These are phyloP conservation scores for Drosophila parabipectinata DNA, from an alignment of 1,140 invertebrate genomes.

Conservation along the genomic window DNA sequence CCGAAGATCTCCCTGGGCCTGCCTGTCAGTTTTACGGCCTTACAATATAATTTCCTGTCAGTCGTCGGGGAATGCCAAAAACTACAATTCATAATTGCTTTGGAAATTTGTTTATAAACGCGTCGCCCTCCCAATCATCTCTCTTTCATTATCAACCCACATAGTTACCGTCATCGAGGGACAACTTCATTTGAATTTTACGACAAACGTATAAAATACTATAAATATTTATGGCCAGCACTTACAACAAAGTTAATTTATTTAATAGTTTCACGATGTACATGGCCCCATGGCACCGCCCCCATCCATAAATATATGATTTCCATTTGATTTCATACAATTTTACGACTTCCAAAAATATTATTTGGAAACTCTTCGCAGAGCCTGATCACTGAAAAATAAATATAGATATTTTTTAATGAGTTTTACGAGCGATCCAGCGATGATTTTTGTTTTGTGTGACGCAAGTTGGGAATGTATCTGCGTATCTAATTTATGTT, in stretches of 20 bases:
- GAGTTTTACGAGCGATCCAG: constrained; percentile 21
- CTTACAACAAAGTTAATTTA: constrained; percentile 82
- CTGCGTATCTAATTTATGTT: constrained; percentile 40
- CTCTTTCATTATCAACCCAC: constrained; percentile 4
- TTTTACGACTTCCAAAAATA: constrained; percentile 37
- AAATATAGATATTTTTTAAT: constrained; percentile 29
- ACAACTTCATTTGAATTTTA: constrained; percentile 82
- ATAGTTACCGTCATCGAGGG: constrained; percentile 14
- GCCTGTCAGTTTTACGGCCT: constrained; percentile 71
- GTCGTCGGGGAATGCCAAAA: constrained; percentile 50
- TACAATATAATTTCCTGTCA: constrained; percentile 81
- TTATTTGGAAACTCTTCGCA: constrained; percentile 23
- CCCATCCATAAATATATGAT: constrained; percentile 7
- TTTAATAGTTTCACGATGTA: constrained; percentile 69
- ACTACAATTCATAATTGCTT: constrained; percentile 80
- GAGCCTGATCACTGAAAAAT: constrained; percentile 12
- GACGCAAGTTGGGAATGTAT: constrained; percentile 35
- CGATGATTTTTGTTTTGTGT: constrained; percentile 5
- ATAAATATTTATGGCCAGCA: constrained; percentile 82
- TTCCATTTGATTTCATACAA: constrained; percentile 28
- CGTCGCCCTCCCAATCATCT: background rate
- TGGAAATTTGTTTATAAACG: constrained; percentile 70
- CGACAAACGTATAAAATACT: constrained; percentile 52
- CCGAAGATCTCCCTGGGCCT: constrained; percentile 48
- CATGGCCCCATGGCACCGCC: constrained; percentile 13